phyloP scores from a whole-genome alignment of 2,888 invertebrate genomes.

The Sturmia bella region DNA sequence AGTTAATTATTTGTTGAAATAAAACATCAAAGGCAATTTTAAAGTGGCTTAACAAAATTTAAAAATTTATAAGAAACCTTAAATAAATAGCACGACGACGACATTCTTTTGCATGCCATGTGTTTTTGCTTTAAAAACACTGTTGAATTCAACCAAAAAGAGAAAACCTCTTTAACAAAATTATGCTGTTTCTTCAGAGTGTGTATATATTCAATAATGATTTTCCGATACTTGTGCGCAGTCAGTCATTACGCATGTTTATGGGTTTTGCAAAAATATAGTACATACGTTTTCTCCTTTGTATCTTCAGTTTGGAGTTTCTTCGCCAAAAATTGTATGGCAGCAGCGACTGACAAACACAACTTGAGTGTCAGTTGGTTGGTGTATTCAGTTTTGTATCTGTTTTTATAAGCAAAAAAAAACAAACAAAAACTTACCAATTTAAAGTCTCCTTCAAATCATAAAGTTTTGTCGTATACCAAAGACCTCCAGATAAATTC shows the following conservation, averaged over 20 bases:
- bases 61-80: too few species aligned
- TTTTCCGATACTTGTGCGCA: slow-evolving; percentile 81
- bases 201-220: slow-evolving; percentile 74
- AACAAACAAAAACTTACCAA: slow-evolving; percentile 15
- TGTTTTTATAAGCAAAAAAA: slow-evolving; percentile 18
- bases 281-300: slow-evolving; percentile 25
- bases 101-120: too few species aligned
- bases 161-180: slow-evolving; percentile 18
- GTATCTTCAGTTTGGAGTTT: slow-evolving; percentile 54
- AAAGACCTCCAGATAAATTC: slow-evolving; percentile 45
- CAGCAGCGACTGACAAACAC: neutral
- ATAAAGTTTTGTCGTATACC: slow-evolving; percentile 54
- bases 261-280: slow-evolving; percentile 74
- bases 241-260: slow-evolving; percentile 81
- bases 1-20: too few species aligned
- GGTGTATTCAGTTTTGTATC: slow-evolving; percentile 15
- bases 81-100: too few species aligned
- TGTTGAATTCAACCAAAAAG: neutral
- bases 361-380: neutral
- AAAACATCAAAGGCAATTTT: too few species aligned
- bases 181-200: slow-evolving; percentile 51
- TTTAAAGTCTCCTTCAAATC: slow-evolving; percentile 43
- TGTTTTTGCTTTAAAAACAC: neutral
- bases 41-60: too few species aligned
- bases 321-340: slow-evolving; percentile 11